phyloP scores from a whole-genome alignment of 2,797 vertebrate genomes.

The Sebastes miniatus region DNA sequence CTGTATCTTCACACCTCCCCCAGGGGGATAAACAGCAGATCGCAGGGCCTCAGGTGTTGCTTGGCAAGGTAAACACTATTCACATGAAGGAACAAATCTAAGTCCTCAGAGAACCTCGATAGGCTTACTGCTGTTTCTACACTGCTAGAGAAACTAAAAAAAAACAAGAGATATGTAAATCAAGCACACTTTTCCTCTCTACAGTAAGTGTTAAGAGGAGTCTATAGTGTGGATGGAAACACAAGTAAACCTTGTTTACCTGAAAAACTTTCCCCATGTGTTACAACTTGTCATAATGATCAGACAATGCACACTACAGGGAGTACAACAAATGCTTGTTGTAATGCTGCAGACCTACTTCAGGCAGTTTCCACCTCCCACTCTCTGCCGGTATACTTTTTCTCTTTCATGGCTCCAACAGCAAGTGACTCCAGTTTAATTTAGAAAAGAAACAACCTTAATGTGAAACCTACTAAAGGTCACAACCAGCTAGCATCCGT shows the following conservation, averaged over 20 bases:
- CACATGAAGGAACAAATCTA: constrained; percentile 36
- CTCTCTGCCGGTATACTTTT: background rate
- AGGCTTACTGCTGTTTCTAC: constrained; percentile 24
- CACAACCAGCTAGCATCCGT: constrained; percentile 45
- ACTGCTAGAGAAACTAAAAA: background rate
- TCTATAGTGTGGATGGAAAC: constrained; percentile 10
- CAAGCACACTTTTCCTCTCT: constrained; percentile 6
- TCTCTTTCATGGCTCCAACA: constrained; percentile 14
- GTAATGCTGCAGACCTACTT: constrained; percentile 20
- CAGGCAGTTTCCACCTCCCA: constrained; percentile 12
- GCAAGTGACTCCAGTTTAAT: constrained; percentile 19
- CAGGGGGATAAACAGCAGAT: constrained; percentile 35
- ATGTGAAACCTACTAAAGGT: constrained; percentile 60
- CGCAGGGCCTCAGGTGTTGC: constrained; percentile 42
- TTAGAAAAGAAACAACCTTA: constrained; percentile 1
- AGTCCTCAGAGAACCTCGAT: constrained; percentile 41
- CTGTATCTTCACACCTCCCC: constrained; percentile 31
- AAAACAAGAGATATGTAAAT: constrained; percentile 43
- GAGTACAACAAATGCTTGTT: constrained; percentile 27
- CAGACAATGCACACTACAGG: constrained; percentile 25
- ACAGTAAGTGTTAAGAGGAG: constrained; percentile 12
- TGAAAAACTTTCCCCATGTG: constrained; percentile 24
- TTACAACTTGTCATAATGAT: constrained; percentile 37
- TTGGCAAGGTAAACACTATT: constrained; percentile 52
- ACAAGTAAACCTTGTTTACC: constrained; percentile 22